These are phyloP conservation scores for Paradoxurus hermaphroditus DNA, from an alignment of 2,113 vertebrate genomes.

Conservation along the genomic window DNA sequence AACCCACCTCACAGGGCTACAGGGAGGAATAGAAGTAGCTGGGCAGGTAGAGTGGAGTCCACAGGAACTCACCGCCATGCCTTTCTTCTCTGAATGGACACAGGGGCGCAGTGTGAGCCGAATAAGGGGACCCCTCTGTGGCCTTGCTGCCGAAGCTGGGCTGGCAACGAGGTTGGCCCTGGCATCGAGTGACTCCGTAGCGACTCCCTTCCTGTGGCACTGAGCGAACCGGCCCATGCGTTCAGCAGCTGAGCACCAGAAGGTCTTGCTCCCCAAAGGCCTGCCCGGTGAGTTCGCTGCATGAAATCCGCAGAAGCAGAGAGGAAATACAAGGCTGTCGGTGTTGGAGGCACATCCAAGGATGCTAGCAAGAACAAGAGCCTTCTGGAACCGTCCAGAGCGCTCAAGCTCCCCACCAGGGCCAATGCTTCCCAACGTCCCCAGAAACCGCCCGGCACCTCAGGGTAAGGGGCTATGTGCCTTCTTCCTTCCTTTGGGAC, in stretches of 20 bases:
- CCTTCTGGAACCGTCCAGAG: fast-evolving
- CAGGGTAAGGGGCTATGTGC: fast-evolving
- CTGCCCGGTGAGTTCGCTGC: fast-evolving
- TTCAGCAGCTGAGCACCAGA: no score
- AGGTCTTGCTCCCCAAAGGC: background rate
- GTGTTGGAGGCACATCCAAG: background rate
- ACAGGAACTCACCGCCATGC: background rate
- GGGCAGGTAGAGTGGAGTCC: no score
- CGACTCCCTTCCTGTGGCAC: background rate
- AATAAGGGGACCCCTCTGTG: no score
- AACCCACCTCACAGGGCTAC: background rate
- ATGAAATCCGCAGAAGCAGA: background rate
- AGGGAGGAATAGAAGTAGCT: background rate
- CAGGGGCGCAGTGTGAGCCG: no score
- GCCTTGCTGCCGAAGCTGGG: background rate
- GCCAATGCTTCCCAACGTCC: background rate
- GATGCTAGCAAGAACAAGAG: background rate
- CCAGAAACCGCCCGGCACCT: fast-evolving
- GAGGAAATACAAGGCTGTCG: background rate
- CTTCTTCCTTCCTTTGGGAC: background rate
- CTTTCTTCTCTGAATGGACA: background rate
- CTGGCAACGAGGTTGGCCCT: background rate
- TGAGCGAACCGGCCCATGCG: background rate
- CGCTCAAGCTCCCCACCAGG: fast-evolving
- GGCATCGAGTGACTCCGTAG: background rate